These are phyloP conservation scores for Heterodera schachtii DNA, from an alignment of 1,140 invertebrate species.

Conservation along the genomic window DNA sequence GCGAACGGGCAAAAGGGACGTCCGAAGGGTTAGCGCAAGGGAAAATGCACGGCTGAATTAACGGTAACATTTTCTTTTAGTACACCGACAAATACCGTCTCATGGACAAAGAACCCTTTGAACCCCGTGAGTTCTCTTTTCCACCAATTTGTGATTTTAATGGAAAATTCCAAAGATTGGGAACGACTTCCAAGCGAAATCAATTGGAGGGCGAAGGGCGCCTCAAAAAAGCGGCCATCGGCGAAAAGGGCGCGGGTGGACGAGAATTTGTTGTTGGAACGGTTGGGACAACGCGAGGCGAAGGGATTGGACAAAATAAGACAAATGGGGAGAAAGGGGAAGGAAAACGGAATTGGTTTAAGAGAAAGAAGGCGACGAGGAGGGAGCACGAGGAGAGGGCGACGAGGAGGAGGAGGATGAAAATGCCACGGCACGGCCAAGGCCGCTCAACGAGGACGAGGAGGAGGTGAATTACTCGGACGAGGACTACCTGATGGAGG, in stretches of 20 bases:
- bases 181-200: conserved; percentile 16
- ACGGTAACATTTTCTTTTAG: conserved; percentile 1
- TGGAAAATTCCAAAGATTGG: conserved; percentile 12
- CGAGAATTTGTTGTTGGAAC: conserved; percentile 13
- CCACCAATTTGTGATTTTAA: neutral
- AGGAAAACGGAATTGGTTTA: neutral
- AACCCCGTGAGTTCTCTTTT: conserved; percentile 9
- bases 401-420: conserved; percentile 17
- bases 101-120: conserved; percentile 29
- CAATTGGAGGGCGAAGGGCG: conserved; percentile 23
- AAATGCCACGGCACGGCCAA: neutral
- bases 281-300: conserved; percentile 13
- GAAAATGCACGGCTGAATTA: neutral
- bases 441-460: conserved; percentile 19
- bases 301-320: neutral
- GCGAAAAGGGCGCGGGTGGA: conserved; percentile 16
- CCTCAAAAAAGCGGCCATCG: neutral
- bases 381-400: neutral
- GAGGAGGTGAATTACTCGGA: conserved; percentile 27
- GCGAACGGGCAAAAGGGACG: conserved; percentile 33
- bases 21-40: conserved; percentile 17
- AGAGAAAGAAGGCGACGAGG: conserved; percentile 2
- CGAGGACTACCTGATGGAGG: conserved; percentile 27
- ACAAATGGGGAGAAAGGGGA: neutral
- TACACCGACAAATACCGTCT: conserved; percentile 28